Evolutionary conservation across 2,797 vertebrate species (phyloP).

Genomic region (Spinus pinus): DNA sequence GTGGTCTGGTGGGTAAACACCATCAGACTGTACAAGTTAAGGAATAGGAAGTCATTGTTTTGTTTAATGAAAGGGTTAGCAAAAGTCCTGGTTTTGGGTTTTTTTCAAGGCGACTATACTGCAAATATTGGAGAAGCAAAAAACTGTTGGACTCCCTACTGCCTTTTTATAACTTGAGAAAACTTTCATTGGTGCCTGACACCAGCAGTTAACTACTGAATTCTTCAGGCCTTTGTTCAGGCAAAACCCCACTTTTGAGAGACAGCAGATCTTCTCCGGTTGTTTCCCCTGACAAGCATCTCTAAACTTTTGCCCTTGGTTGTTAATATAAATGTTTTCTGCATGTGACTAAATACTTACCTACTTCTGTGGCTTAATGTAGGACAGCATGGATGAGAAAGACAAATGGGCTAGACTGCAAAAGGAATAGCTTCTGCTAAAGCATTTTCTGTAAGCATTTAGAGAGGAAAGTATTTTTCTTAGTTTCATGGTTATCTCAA

Average conservation of each 20-base stretch:
- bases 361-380: neutral
- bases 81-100: neutral
- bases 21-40: neutral
- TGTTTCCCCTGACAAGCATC: neutral
- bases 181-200: neutral
- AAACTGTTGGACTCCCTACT: neutral
- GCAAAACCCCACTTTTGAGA: neutral
- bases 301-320: constrained; percentile 21
- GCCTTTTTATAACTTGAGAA: neutral
- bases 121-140: neutral
- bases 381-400: neutral
- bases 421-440: neutral
- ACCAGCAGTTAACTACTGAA: neutral
- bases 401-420: neutral
- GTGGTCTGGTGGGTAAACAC: neutral
- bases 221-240: neutral
- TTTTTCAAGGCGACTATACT: neutral
- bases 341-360: neutral
- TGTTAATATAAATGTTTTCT: constrained; percentile 30
- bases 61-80: neutral
- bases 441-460: constrained; percentile 45
- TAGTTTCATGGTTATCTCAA: constrained; percentile 41
- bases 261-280: neutral
- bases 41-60: neutral
- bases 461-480: constrained; percentile 11